Conservation (phyloP, 2,888 invertebrate genomes). For the Ligdia adustata region DNA sequence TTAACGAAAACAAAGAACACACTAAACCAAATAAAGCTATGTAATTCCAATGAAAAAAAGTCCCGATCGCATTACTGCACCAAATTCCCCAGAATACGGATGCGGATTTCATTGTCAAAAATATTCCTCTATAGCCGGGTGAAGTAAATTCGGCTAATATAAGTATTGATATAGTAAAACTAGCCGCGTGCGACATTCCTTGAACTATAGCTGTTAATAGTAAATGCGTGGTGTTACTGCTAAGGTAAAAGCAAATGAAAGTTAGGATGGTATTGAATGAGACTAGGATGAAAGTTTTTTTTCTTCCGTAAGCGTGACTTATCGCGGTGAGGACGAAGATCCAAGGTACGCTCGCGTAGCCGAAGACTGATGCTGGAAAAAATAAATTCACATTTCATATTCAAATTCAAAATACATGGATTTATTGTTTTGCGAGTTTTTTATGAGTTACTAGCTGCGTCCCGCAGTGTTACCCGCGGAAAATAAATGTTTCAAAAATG, state of each 20-base stretch:
- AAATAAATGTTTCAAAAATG: too few relatives aligned
- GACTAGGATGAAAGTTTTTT: slow-evolving; percentile 32
- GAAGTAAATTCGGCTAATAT: slow-evolving; percentile 39
- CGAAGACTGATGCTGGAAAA: slow-evolving; percentile 41
- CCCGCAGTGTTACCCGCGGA: too few relatives aligned
- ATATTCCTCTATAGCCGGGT: slow-evolving; percentile 35
- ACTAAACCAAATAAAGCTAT: slow-evolving; percentile 33
- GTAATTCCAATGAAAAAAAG: slow-evolving; percentile 39
- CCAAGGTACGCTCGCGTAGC: slow-evolving; percentile 41
- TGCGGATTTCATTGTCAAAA: slow-evolving; percentile 40
- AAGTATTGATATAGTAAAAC: slow-evolving; percentile 30
- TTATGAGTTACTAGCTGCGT: too few relatives aligned
- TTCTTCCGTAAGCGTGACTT: slow-evolving; percentile 33
- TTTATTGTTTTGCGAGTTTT: too few relatives aligned
- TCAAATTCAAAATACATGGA: too few relatives aligned
- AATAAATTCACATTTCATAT: slow-evolving; percentile 5
- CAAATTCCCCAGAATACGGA: slow-evolving; percentile 41
- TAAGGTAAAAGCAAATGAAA: slow-evolving; percentile 9
- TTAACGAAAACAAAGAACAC: slow-evolving; percentile 23
- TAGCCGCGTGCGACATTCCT: slow-evolving; percentile 7
- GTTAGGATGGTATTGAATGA: slow-evolving; percentile 25
- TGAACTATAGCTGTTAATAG: neutral
- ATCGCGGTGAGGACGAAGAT: slow-evolving; percentile 34
- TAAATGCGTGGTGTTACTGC: slow-evolving; percentile 3
- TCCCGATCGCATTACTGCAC: slow-evolving; percentile 43